Base-by-base conservation (phyloP, 2,113 vertebrate species). In the Fulica atra region DNA sequence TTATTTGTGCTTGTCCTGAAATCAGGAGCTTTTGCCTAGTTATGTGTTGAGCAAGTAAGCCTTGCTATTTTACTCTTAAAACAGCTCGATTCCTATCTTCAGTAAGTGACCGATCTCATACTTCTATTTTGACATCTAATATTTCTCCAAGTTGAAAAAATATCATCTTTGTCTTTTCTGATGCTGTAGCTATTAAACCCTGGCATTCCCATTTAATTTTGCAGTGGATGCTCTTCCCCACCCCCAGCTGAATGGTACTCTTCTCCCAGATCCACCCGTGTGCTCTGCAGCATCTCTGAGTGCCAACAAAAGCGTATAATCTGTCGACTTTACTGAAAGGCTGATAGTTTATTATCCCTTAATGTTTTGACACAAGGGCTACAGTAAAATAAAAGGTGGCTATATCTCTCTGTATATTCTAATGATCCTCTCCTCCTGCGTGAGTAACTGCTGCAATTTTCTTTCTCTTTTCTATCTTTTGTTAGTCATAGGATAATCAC, bases 221-320 rank as follows among this genome's bases (percentile, higher is more conserved):
- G 25, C 33, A 21, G 8, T 25, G 54, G 25, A 33, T 36, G 28
- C 5, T 63, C 14, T 42, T 64, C 5, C 70, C 33, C 51, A 4
- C 7, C 1, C 0, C 2, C 44, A 46, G 2, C 31, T 36, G 53
- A 23, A 35, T 5, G 48, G 35, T 24, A 20, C 25, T 57, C 26
- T 69, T 78, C 86, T 17, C 64, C 76, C 73, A 76, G 51, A 57
- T 40, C 69, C 23, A 1, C 19, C 36, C 2, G 16, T 1, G 1
- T 35, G 81, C 35, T 69, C 48, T n/a, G 26, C 35, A 73, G 44
- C 20, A 68, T 19, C 60, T 21, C 11, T 26, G 42, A 89, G 56
- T 31, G 61, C 20, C 78, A 92, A 50, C n/a, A 68, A 4, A 72
- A 61, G 15, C 2, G 6, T 33, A n/a, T 5, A 1, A 63, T 18